These are phyloP conservation scores for Ethmia dodecea DNA, from an alignment of 2,888 invertebrate species.

Conservation along the genomic window DNA sequence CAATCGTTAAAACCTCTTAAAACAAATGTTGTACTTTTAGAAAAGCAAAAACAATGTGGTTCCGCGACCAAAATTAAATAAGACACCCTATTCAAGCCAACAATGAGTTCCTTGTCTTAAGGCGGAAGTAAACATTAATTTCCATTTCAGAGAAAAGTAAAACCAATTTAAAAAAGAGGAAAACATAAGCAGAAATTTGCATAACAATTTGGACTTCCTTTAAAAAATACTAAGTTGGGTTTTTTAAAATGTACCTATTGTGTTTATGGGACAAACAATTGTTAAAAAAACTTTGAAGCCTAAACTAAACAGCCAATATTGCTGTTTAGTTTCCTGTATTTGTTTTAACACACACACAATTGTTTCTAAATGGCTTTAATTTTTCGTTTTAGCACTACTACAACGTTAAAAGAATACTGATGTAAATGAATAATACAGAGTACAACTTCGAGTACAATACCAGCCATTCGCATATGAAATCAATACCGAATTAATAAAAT, in stretches of 20 bases:
- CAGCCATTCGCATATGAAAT: no score
- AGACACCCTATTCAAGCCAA: constrained; percentile 41
- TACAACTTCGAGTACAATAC: no score
- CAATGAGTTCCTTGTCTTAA: constrained; percentile 47
- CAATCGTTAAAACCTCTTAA: neutral
- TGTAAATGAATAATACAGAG: no score
- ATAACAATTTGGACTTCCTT: constrained; percentile 47
- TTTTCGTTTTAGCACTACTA: no score
- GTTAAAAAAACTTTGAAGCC: constrained; percentile 6
- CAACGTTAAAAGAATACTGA: no score
- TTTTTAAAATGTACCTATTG: constrained; percentile 22
- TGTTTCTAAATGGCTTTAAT: no score
- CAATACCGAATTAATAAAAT: no score
- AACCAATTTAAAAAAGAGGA: constrained; percentile 53
- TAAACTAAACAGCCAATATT: neutral
- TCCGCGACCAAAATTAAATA: constrained; percentile 39
- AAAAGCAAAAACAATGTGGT: constrained; percentile 27
- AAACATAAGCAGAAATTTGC: constrained; percentile 59
- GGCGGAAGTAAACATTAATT: constrained; percentile 59
- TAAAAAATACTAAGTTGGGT: constrained; percentile 36
- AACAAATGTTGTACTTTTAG: constrained; percentile 7
- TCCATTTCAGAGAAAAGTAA: constrained; percentile 57
- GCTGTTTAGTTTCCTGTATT: no score
- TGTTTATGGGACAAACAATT: constrained; percentile 8
- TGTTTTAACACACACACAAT: no score